phyloP scores from a whole-genome alignment of 2,113 vertebrate species.

The Hippolais icterina region DNA sequence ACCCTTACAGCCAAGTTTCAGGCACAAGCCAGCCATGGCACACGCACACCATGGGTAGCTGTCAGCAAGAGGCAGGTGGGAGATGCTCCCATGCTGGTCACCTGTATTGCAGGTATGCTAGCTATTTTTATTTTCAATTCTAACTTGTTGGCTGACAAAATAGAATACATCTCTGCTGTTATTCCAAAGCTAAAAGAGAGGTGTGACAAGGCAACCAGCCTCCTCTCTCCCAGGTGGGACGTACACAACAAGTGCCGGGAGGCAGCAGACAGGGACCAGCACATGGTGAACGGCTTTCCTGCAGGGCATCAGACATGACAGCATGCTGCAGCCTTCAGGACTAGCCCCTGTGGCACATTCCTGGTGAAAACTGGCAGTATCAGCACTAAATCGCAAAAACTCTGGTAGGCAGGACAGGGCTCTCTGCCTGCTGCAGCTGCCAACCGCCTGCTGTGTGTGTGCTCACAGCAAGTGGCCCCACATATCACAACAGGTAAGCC shows the following conservation, averaged over 20 bases:
- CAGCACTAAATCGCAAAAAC: not conserved
- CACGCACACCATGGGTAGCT: not conserved
- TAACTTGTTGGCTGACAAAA: not conserved
- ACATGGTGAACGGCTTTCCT: not conserved
- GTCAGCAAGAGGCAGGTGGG: not conserved
- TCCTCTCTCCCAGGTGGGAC: not conserved
- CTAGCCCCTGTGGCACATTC: fast-evolving
- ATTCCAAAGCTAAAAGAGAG: not conserved
- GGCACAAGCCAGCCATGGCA: not conserved
- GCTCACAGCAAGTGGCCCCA: fast-evolving
- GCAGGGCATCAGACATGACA: not conserved
- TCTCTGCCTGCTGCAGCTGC: not conserved
- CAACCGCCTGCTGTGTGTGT: not conserved
- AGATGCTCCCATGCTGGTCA: not conserved
- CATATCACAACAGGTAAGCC: not conserved
- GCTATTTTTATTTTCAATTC: not conserved
- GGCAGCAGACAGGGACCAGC: not conserved
- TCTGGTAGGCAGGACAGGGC: not conserved
- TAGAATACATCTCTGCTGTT: not conserved
- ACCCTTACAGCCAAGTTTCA: fast-evolving
- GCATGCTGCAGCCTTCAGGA: not conserved
- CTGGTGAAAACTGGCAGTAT: not conserved
- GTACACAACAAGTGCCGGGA: not conserved
- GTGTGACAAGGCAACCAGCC: not conserved
- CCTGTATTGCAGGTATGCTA: not conserved